A percentile compares a stretch with the other conserved stretches of the same genome.
Evolutionary conservation across 92 coral and sea anemone genomes (phyloP).

Genomic region (Porites cylindrica): DNA sequence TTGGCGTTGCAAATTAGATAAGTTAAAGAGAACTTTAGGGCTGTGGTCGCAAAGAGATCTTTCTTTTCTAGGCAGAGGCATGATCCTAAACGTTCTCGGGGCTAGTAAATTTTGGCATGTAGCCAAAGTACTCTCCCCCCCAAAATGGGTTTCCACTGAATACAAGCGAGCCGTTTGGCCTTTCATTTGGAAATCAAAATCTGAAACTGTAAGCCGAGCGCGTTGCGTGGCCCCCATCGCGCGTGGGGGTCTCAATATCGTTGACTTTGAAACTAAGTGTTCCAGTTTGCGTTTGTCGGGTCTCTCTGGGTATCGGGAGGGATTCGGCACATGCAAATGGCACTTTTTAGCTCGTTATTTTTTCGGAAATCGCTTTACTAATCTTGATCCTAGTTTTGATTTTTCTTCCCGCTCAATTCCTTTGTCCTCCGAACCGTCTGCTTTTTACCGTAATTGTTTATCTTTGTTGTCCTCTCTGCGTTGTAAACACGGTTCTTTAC

Average conservation of each 20-base stretch:
- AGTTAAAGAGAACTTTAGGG: too few relatives aligned
- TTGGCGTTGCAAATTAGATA: too few relatives aligned
- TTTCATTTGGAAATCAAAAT: background rate
- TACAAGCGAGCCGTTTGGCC: background rate
- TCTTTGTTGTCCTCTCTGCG: background rate
- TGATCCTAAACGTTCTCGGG: conserved; percentile 2
- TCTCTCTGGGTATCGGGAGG: background rate
- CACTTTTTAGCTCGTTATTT: too few relatives aligned
- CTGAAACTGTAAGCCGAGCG: background rate
- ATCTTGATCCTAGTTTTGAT: background rate
- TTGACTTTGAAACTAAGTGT: background rate
- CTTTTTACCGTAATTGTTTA: background rate
- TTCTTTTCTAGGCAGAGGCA: background rate
- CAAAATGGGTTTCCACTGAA: background rate
- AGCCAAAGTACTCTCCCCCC: background rate
- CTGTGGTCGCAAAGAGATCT: too few relatives aligned
- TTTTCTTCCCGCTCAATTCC: background rate
- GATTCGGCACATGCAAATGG: background rate
- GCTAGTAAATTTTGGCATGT: conserved; percentile 5
- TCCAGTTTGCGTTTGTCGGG: background rate
- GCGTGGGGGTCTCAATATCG: background rate
- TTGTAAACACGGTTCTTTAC: background rate
- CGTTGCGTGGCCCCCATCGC: background rate
- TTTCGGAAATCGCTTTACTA: too few relatives aligned
- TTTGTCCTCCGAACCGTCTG: too few relatives aligned